Evolutionary conservation across 2,888 invertebrate species (phyloP).

Genomic region (Lamellibrachia satsuma): DNA sequence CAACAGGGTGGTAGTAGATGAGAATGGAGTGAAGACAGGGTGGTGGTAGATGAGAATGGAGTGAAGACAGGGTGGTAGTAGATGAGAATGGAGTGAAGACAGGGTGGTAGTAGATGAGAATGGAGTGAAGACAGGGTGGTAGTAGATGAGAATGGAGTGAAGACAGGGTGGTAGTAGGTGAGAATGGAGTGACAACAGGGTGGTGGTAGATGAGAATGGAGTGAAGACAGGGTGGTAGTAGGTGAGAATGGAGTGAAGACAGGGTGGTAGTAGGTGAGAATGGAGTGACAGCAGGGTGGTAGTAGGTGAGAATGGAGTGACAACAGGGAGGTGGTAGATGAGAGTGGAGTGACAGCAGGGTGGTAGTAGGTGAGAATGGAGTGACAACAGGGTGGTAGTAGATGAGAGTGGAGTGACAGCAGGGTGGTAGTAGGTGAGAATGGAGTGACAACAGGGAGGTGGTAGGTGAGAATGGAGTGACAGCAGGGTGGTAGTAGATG

Average conservation of each 20-base stretch:
- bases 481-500: neutral
- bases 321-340: neutral
- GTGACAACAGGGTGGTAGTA: neutral
- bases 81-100: neutral
- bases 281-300: neutral
- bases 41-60: neutral
- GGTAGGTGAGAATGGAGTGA: neutral
- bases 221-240: neutral
- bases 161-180: neutral
- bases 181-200: neutral
- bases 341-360: neutral
- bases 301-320: neutral
- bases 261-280: neutral
- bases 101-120: neutral
- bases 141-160: neutral
- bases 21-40: neutral
- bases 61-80: neutral
- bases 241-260: neutral
- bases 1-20: too few relatives aligned
- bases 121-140: neutral
- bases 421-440: neutral
- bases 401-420: neutral
- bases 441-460: neutral
- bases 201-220: neutral
- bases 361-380: neutral